Conservation (phyloP, 37 sponge, comb jelly and placozoan genomes). For the Haliclona indistincta region DNA sequence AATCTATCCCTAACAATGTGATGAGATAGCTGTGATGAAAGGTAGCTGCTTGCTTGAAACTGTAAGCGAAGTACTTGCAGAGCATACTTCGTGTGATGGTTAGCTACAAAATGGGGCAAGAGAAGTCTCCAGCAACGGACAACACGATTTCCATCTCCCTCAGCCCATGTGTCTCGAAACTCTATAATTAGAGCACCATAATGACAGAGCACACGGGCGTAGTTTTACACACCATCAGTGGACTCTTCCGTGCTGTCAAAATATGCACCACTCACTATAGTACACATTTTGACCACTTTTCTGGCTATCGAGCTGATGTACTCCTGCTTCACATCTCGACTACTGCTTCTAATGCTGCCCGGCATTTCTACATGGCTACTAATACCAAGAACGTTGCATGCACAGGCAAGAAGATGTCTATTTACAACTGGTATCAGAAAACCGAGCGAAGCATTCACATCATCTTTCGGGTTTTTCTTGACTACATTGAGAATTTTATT, state of each 20-base stretch:
- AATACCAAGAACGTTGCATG: slow-evolving; percentile 12
- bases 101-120: slow-evolving; percentile 12
- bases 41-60: not conserved
- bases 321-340: not conserved
- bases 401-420: too few species aligned
- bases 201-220: slow-evolving; percentile 35
- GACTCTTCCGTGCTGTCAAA: not conserved
- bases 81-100: slow-evolving; percentile 11
- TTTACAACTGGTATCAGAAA: slow-evolving; percentile 23
- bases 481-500: not conserved
- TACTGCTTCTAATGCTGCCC: too few species aligned
- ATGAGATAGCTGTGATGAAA: slow-evolving; percentile 17
- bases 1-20: slow-evolving; percentile 6
- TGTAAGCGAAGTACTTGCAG: slow-evolving; percentile 3
- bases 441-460: slow-evolving; percentile 27
- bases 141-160: slow-evolving; percentile 21
- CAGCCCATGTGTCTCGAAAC: slow-evolving; percentile 4
- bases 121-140: slow-evolving; percentile 19
- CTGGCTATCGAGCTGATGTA: not conserved
- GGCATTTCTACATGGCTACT: too few species aligned
- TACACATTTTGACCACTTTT: slow-evolving; percentile 1
- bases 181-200: slow-evolving; percentile 27
- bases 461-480: too few species aligned
- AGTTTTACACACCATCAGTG: slow-evolving; percentile 34
- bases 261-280: slow-evolving; percentile 1